Evolutionary conservation across 2,113 vertebrate genomes (phyloP).

Genomic region (Aegotheles bennettii): DNA sequence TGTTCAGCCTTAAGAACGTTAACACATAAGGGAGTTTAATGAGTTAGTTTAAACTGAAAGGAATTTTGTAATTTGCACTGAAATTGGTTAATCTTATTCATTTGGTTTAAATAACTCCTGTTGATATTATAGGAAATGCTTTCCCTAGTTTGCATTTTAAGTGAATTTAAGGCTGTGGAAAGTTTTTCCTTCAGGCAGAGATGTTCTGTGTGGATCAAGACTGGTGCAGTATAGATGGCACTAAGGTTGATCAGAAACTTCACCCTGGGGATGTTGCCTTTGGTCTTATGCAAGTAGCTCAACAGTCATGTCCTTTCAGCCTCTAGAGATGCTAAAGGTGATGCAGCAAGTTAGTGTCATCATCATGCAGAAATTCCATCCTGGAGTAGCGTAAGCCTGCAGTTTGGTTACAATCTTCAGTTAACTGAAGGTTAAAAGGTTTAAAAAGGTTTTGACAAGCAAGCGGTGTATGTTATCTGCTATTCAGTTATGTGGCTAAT

Average conservation of each 20-base stretch:
- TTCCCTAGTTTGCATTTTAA: slow-evolving; percentile 27
- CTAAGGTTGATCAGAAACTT: not conserved
- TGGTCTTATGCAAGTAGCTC: not conserved
- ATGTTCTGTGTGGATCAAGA: not conserved
- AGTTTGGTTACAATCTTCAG: not conserved
- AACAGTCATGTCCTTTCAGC: not conserved
- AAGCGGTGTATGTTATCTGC: not conserved
- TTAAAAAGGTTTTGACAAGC: not conserved
- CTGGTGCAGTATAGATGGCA: not conserved
- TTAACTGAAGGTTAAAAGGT: not conserved
- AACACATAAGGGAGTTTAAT: not conserved
- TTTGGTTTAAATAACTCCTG: not conserved
- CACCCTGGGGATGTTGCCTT: not conserved
- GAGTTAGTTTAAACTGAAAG: not conserved
- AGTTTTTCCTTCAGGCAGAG: slow-evolving; percentile 15
- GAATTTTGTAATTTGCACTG: not conserved
- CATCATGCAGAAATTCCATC: not conserved
- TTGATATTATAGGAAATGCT: not conserved
- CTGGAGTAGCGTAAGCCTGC: not conserved
- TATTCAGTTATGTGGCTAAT: not conserved
- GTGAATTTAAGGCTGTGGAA: not conserved
- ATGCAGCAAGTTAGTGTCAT: not conserved
- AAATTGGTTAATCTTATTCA: not conserved
- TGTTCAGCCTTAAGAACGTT: not conserved
- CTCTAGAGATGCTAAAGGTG: not conserved